Conservation (phyloP, 1,140 invertebrate genomes). For the Lucilia cuprina region DNA sequence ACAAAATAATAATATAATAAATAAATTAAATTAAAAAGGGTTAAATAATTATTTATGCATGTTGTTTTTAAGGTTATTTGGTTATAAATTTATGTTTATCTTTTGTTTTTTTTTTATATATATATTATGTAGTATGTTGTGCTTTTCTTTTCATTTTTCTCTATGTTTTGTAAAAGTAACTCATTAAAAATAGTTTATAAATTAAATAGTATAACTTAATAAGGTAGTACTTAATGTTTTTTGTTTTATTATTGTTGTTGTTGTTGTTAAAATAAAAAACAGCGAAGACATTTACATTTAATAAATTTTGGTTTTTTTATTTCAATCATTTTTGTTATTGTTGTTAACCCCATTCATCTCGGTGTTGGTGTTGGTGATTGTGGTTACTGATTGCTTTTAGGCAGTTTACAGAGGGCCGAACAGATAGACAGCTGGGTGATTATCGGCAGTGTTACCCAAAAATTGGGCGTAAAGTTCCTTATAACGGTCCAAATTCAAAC, state of each 20-base stretch:
- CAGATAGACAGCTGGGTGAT: slow-evolving; percentile 74
- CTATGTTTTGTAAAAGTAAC: slow-evolving; percentile 36
- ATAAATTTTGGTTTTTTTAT: slow-evolving; percentile 26
- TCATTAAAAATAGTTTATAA: slow-evolving; percentile 40
- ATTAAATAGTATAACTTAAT: slow-evolving; percentile 49
- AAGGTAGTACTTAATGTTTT: slow-evolving; percentile 45
- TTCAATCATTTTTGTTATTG: too few relatives aligned
- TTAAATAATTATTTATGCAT: neutral
- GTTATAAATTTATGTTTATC: neutral
- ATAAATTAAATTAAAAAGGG: neutral
- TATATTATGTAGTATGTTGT: slow-evolving; percentile 36
- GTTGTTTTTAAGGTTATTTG: neutral
- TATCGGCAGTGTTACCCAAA: slow-evolving; percentile 78
- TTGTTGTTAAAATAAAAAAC: slow-evolving; percentile 52
- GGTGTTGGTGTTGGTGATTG: neutral
- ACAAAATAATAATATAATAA: neutral
- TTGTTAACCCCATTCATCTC: neutral
- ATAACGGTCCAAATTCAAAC: slow-evolving; percentile 76
- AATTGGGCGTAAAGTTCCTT: slow-evolving; percentile 84
- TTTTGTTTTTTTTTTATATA: slow-evolving; percentile 8
- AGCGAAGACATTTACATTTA: slow-evolving; percentile 59
- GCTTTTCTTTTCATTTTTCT: slow-evolving; percentile 17
- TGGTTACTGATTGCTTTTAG: neutral
- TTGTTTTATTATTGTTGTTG: slow-evolving; percentile 43
- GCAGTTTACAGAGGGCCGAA: slow-evolving; percentile 74